Evolutionary conservation across 2,797 vertebrate genomes (phyloP), one percentile per base, ranked within the genome.

Genomic region (Silurus aristotelis): DNA sequence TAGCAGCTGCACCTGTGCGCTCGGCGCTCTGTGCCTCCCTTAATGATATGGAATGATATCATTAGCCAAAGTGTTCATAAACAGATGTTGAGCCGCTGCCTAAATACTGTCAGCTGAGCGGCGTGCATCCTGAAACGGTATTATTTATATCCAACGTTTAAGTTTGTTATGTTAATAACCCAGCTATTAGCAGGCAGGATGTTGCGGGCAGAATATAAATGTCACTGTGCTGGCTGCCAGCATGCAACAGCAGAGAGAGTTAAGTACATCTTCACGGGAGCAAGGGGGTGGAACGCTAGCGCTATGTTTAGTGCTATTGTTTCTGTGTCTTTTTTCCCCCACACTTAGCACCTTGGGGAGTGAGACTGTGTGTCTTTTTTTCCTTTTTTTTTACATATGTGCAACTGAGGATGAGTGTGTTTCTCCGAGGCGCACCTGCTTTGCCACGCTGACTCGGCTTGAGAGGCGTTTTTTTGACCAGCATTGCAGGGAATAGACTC

Each of bases 31-130:
- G 97, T 97, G 94, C 97, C 97, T 96, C 97, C 97, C 96, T 98
- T 99, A 99, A 99, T 99, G 98, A 98, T 98, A 98, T 98, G 97
- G 97, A 97, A 98, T 99, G 98, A 99, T 99, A 99, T 99, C 98
- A 99, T 99, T 99, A 99, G 97, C 96, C 96, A 98, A 97, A 99
- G 97, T 99, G 98, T 98, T 98, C 98, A 98, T 99, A 99, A 99
- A 99, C 98, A 99, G 98, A 99, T 99, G 98, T 99, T 99, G 97
- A 97, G 97, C 96, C 96, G 96, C 96, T 97, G 97, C 97, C 96
- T 97, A 97, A 98, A 97, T 98, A 96, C 96, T 97, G 97, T 98
- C 98, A 99, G 97, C 97, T 96, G 97, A 98, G 95, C 97, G 75
- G 94, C 94, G 96, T 96, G 95, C 96, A 96, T 97, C 96, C 96